phyloP scores from a whole-genome alignment of 2,888 invertebrate genomes.

The Pammene aurita region DNA sequence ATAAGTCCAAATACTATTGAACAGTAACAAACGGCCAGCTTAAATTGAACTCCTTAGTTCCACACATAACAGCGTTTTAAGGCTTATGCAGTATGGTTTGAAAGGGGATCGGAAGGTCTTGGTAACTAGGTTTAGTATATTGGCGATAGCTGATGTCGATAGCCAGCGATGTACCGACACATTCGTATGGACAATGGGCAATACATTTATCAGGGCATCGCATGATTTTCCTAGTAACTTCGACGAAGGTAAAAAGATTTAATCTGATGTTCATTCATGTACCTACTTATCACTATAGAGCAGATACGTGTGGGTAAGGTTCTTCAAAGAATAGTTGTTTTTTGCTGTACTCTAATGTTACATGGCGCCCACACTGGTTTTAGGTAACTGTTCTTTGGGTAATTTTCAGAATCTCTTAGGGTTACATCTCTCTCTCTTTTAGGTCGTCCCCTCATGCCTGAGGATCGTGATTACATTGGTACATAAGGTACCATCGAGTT shows the following conservation, averaged over 20 bases:
- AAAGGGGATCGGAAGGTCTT: conserved; percentile 47
- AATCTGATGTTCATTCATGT: conserved; percentile 33
- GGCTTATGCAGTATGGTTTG: conserved; percentile 21
- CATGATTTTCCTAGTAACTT: conserved; percentile 48
- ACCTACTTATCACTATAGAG: conserved; percentile 26
- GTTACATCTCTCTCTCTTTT: too few relatives aligned
- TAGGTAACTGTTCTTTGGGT: background rate
- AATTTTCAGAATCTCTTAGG: too few relatives aligned
- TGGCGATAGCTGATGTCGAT: conserved; percentile 66
- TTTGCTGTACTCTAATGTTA: background rate
- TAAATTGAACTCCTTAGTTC: conserved; percentile 44
- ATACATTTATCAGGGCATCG: conserved; percentile 61
- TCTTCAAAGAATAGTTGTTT: conserved; percentile 10
- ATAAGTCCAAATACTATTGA: conserved; percentile 61
- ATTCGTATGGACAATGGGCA: conserved; percentile 64
- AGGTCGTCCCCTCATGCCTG: too few relatives aligned
- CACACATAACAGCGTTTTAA: conserved; percentile 13
- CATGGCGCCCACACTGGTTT: background rate
- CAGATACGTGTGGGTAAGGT: conserved; percentile 7
- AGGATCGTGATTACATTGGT: too few relatives aligned
- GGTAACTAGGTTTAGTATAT: conserved; percentile 55
- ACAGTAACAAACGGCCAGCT: conserved; percentile 54
- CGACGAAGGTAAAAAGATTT: conserved; percentile 39
- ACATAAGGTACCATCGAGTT: too few relatives aligned
- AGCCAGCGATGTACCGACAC: conserved; percentile 61